Percentiles rank a stretch among this genome's conserved stretches.
phyloP scores from a whole-genome alignment of 2,113 vertebrate genomes.

The Nesogale talazaci region DNA sequence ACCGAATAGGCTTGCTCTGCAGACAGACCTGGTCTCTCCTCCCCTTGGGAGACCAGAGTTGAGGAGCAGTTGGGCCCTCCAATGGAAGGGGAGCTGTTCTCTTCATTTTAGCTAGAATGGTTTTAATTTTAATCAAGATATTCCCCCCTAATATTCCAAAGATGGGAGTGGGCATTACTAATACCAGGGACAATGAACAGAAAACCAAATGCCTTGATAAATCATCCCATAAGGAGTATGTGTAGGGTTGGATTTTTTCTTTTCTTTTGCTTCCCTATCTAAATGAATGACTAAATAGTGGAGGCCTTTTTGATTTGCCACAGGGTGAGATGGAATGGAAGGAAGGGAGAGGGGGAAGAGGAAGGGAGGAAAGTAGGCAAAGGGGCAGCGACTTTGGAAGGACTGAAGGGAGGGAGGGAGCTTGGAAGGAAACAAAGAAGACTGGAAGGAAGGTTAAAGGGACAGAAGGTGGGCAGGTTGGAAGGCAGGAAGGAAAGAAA shows the following conservation, averaged over 20 bases:
- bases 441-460: not conserved
- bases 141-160: not conserved
- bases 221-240: not conserved
- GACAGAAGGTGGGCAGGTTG: not conserved
- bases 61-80: not conserved
- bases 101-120: not conserved
- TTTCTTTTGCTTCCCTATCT: no score
- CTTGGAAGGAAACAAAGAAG: no score
- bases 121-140: not conserved
- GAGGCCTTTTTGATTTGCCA: not conserved
- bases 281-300: not conserved
- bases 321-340: not conserved
- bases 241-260: not conserved
- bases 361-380: no score
- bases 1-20: slow-evolving; percentile 61
- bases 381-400: no score
- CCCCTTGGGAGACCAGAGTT: not conserved
- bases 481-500: no score
- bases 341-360: no score
- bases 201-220: not conserved
- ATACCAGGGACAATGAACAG: not conserved
- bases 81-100: not conserved
- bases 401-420: not conserved
- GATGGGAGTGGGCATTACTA: not conserved
- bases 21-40: not conserved